Evolutionary conservation across 2,113 vertebrate genomes (phyloP).

Genomic region (Talpa occidentalis): DNA sequence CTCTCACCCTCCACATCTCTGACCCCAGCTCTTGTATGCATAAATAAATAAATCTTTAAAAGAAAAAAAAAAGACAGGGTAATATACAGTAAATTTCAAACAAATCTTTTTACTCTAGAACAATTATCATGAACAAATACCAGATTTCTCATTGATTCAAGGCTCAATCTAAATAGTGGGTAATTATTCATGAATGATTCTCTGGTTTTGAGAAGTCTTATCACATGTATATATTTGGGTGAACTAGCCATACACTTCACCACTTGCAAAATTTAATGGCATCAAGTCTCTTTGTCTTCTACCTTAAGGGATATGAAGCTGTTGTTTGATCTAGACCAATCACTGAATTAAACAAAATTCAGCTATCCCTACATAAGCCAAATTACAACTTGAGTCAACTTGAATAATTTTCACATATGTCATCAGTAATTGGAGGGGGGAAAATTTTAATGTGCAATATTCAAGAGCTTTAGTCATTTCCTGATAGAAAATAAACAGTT

Average conservation of each 20-base stretch:
- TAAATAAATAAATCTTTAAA: too few species aligned
- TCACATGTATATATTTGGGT: background rate
- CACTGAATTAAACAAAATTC: constrained; percentile 32
- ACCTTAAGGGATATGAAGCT: background rate
- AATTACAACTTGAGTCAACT: background rate
- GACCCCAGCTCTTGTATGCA: too few species aligned
- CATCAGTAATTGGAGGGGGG: background rate
- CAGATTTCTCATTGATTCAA: constrained; percentile 21
- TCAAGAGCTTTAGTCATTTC: constrained; percentile 35
- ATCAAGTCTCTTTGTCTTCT: background rate
- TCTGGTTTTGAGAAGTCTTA: background rate
- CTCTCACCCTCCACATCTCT: too few species aligned
- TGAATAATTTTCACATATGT: constrained; percentile 49
- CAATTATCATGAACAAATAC: background rate
- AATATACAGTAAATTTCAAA: background rate
- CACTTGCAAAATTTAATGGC: background rate
- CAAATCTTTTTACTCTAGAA: constrained; percentile 42
- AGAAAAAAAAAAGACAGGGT: too few species aligned
- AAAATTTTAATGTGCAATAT: background rate
- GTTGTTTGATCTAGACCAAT: constrained; percentile 28
- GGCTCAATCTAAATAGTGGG: background rate
- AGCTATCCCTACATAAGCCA: constrained; percentile 31
- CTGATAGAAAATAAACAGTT: constrained; percentile 30
- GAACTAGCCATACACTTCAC: background rate
- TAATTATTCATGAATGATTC: background rate